Evolutionary conservation across 2,888 invertebrate genomes (phyloP), one percentile per base, ranked within the genome.

Genomic region (Heliconius sara): DNA sequence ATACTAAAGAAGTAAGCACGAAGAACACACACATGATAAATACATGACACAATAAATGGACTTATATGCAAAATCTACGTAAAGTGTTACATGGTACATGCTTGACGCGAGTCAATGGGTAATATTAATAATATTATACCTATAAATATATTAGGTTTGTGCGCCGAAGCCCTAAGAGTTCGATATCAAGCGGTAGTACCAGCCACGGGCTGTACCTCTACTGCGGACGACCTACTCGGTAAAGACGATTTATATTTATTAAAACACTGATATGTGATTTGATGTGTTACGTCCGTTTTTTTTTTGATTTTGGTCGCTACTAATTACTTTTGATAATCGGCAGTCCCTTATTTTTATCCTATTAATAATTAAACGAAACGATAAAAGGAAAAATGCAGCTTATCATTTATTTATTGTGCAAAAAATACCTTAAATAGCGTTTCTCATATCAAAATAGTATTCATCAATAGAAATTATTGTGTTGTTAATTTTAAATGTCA

Each of bases 51-150:
- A 91, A 94, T 95, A 95, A 93, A 93, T 92, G 91, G 91, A 90
- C 91, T 91, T 94, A 94, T 90, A 94, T 93, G 93, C 91, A 93
- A 94, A 93, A 92, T 89, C 95, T 95, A 95, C 95, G 89, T 92
- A 93, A 93, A 91, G 89, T 92, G 91, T 91, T 92, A 94, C 90
- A 92, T 92, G 93, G 93, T 90, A 94, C 89, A 92, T 91, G 93
- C 93, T 93, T 94, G 91, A 91, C 90, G 89, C 52, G 52, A 52
- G 52, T 52, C 52, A 52, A 52, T 52, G 52, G 52, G 52, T 52
- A 6, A 52, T 52, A 52, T 52, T 52, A 52, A 52, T 52, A 47
- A 52, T 52, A 52, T 52, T 52, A 52, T 6, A 84, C 87, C 94
- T 94, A 93, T 89, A 83, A 85, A 88, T 90, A 89, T 84, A 86